A percentile compares a stretch with the other conserved stretches of the same genome.
phyloP scores from a whole-genome alignment of 2,113 vertebrate genomes.

The Rhinoderma darwinii region DNA sequence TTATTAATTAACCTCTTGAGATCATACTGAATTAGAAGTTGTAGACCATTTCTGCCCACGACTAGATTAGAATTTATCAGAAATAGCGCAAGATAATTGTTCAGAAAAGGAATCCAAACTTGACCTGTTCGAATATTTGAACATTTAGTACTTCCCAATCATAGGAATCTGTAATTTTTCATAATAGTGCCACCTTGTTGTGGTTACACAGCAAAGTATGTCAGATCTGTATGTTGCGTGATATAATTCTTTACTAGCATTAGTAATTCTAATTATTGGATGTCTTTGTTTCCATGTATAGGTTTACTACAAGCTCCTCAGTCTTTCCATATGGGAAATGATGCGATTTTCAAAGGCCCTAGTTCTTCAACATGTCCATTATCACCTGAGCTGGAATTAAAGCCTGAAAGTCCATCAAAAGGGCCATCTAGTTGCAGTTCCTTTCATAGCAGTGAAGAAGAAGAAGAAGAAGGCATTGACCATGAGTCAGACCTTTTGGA shows the following conservation, averaged over 20 bases:
- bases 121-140: too few species aligned
- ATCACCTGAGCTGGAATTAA: conserved; percentile 62
- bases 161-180: neutral
- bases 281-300: conserved; percentile 60
- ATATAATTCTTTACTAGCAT: neutral
- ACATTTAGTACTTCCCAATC: too few species aligned
- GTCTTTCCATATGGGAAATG: conserved; percentile 63
- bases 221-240: neutral
- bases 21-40: too few species aligned
- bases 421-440: conserved; percentile 81
- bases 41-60: too few species aligned
- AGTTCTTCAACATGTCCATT: conserved; percentile 61
- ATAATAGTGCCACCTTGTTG: neutral
- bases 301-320: conserved; percentile 70
- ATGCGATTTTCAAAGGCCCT: conserved; percentile 63
- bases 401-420: conserved; percentile 66
- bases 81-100: neutral
- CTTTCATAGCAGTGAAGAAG: conserved; percentile 93
- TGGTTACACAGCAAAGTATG: neutral
- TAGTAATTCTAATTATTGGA: neutral
- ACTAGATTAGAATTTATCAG: too few species aligned
- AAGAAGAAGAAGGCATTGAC: conserved; percentile 86
- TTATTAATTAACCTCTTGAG: too few species aligned
- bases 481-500: conserved; percentile 78
- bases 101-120: neutral